Conservation (phyloP, 2,888 invertebrate species). For the Strigamia crassipes region DNA sequence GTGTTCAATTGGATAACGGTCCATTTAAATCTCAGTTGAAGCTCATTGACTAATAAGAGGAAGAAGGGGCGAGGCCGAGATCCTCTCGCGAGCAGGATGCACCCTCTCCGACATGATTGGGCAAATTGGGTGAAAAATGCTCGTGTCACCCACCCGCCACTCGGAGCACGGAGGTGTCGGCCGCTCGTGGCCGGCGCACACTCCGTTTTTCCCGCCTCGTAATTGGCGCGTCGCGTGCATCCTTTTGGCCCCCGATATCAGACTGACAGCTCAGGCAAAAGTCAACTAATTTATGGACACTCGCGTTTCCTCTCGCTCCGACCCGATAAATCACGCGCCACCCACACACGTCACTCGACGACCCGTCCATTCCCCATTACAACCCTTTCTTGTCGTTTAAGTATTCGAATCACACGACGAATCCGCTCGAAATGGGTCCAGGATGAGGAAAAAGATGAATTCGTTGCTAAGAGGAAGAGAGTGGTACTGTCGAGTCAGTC, state of each 20-base stretch:
- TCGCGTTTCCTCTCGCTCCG: slow-evolving; percentile 1
- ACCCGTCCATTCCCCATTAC: neutral
- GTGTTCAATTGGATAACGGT: neutral
- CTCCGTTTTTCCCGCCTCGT: neutral
- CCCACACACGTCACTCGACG: neutral
- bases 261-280: slow-evolving; percentile 6
- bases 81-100: slow-evolving; percentile 15
- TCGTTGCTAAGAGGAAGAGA: neutral
- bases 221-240: slow-evolving; percentile 44
- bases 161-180: neutral
- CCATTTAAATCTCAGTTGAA: slow-evolving; percentile 33
- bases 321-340: slow-evolving; percentile 9
- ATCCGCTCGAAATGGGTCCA: neutral
- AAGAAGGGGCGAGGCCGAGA: slow-evolving; percentile 36
- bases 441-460: neutral
- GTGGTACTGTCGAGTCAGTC: neutral
- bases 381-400: neutral
- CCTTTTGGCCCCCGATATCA: slow-evolving; percentile 43
- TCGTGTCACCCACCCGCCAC: neutral
- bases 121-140: slow-evolving; percentile 36
- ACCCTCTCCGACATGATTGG: slow-evolving; percentile 18
- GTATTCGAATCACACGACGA: neutral
- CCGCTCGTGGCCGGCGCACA: neutral
- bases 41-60: neutral
- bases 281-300: slow-evolving; percentile 35